Base-by-base conservation (phyloP, 2,888 invertebrate genomes). In the Stenichneumon culpator region DNA sequence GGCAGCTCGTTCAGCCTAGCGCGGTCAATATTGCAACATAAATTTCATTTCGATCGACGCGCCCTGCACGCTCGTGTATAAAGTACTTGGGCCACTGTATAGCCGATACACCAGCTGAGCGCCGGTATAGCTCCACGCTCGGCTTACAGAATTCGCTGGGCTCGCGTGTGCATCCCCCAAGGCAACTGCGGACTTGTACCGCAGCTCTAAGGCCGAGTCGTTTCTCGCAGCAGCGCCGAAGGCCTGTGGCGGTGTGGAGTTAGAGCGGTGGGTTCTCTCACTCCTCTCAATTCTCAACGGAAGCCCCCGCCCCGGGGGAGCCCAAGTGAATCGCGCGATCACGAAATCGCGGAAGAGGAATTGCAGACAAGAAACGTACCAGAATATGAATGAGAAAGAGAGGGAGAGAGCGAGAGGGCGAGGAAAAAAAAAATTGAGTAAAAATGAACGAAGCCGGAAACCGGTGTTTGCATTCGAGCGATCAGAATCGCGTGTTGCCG, bases 21-120 rank as follows among this genome's bases (percentile, higher is more conserved):
- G 80, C 83, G 87, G 86, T 88, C 87, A 87, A 89, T 89, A 88
- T 89, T 87, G 87, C 85, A 82, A 85, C 87, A 88, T 89, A 87
- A 89, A 89, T 88, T 87, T 86, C 84, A 88, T 87, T 83, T 83
- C 83, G 87, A 87, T 88, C 89, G 73, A 87, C 67, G 80, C 50
- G 72, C 16, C 63, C 50, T 68, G 79, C 75, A 60, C 60, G 36
- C 50, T 60, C 75, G 50, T 14, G 70, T 70, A 70, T 79, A 72
- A 79, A 52, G 70, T 67, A 68, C 39, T 50, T 39, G 65, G 22
- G 36, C 7, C 44, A 54, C 32, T 22, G 1, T 68, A 25, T 44
- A 44, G 25, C 14, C 22, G 57, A 22, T 14, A 57, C 25, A 57
- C 57, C 57, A 25, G 57, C 25, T 25, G 57, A 57, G 60, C 4